Conservation (phyloP, 2,888 invertebrate genomes). For the Drosophila pseudotalamancana region DNA sequence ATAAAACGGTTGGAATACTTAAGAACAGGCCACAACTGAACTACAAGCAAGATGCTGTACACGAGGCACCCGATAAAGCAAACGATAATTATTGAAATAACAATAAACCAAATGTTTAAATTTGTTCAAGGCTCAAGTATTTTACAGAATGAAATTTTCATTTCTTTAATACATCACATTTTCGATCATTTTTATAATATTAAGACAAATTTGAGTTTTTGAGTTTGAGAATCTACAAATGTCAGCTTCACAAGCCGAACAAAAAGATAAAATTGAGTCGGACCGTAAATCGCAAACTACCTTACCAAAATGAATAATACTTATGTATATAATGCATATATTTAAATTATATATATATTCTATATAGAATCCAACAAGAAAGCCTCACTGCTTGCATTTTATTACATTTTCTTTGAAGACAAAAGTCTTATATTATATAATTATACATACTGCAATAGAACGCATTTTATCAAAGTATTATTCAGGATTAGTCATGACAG, state of each 20-base stretch:
- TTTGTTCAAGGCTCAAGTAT: too few relatives aligned
- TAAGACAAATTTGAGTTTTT: too few relatives aligned
- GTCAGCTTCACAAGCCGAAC: too few relatives aligned
- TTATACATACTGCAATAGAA: neutral
- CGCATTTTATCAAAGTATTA: conserved; percentile 2
- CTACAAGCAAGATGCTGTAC: conserved; percentile 11
- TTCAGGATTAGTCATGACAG: conserved; percentile 28
- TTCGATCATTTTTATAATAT: too few relatives aligned
- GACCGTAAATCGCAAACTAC: too few relatives aligned
- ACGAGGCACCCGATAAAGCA: conserved; percentile 16
- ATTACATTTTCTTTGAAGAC: neutral
- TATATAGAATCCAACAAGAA: neutral
- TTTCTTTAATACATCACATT: neutral
- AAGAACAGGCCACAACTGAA: conserved; percentile 42
- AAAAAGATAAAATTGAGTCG: too few relatives aligned
- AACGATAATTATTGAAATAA: conserved; percentile 30
- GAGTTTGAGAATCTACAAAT: too few relatives aligned
- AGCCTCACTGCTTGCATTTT: neutral
- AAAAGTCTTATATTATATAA: neutral
- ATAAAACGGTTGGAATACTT: conserved; percentile 52
- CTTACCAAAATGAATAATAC: too few relatives aligned
- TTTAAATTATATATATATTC: too few relatives aligned
- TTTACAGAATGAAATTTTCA: too few relatives aligned
- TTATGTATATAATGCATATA: too few relatives aligned
- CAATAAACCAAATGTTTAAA: conserved; percentile 1